phyloP scores from a whole-genome alignment of 2,797 vertebrate genomes.

The Paguma larvata region DNA sequence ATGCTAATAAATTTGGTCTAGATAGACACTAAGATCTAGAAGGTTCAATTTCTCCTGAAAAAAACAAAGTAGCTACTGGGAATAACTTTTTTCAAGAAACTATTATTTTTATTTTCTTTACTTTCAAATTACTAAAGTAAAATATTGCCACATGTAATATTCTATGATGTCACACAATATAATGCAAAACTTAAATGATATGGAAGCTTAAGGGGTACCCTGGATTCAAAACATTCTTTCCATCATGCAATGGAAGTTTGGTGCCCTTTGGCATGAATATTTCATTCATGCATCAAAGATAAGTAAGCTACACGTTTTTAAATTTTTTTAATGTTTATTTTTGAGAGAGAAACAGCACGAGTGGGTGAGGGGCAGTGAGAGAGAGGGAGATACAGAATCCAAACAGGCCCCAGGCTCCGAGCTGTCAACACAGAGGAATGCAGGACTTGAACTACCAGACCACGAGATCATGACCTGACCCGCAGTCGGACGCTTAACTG shows the following conservation, averaged over 20 bases:
- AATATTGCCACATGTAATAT: neutral
- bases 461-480: no score
- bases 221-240: neutral
- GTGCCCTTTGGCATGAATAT: neutral
- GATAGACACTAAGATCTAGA: neutral
- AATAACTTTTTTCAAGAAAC: neutral
- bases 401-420: no score
- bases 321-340: no score
- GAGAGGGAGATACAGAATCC: no score
- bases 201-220: neutral
- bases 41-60: neutral
- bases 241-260: neutral
- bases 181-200: neutral
- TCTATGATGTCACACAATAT: neutral
- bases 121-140: neutral
- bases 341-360: no score
- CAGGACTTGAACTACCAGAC: no score
- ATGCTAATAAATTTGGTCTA: neutral
- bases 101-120: neutral
- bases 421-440: no score
- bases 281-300: neutral
- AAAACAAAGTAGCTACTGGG: neutral
- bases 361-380: no score
- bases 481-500: no score
- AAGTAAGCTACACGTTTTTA: neutral